Percentiles rank a stretch among this genome's conserved stretches.
Evolutionary conservation across 2,797 vertebrate species (phyloP).

Genomic region (Pangasius mekongensis): DNA sequence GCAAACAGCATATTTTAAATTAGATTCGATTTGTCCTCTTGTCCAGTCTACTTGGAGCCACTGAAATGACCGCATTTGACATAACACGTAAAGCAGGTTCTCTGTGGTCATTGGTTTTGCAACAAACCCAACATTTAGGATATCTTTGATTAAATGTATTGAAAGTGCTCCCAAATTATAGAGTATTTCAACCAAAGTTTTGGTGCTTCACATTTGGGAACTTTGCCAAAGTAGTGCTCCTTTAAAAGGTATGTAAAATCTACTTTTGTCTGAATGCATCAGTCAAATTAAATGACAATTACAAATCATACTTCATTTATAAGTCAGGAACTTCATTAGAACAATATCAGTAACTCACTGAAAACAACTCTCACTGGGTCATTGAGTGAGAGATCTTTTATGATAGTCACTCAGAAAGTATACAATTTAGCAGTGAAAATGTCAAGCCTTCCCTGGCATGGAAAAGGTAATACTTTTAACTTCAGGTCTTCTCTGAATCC

Average conservation of each 20-base stretch:
- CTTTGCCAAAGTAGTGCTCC: slow-evolving; percentile 44
- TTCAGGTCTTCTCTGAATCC: slow-evolving; percentile 26
- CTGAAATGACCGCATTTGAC: slow-evolving; percentile 35
- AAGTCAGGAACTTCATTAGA: slow-evolving; percentile 33
- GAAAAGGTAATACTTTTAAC: neutral
- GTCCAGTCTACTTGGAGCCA: slow-evolving; percentile 28
- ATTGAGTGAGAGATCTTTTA: slow-evolving; percentile 5
- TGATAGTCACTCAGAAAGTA: slow-evolving; percentile 5
- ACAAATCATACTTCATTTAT: slow-evolving; percentile 43
- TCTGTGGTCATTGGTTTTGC: slow-evolving; percentile 63
- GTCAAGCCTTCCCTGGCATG: neutral
- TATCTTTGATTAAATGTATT: slow-evolving; percentile 43
- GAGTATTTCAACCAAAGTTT: slow-evolving; percentile 44
- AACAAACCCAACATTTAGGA: slow-evolving; percentile 70
- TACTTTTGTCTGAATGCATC: slow-evolving; percentile 32
- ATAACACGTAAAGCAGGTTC: slow-evolving; percentile 53
- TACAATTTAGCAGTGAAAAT: slow-evolving; percentile 5
- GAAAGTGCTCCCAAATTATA: slow-evolving; percentile 21
- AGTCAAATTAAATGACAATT: slow-evolving; percentile 48
- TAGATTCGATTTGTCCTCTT: slow-evolving; percentile 54
- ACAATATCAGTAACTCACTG: slow-evolving; percentile 27
- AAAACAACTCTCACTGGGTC: slow-evolving; percentile 16
- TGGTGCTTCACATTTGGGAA: slow-evolving; percentile 51
- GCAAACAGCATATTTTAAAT: slow-evolving; percentile 65
- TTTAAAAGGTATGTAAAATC: slow-evolving; percentile 1